Percentiles rank a stretch among this genome's conserved stretches.
These are phyloP conservation scores for Thereva unica DNA, from an alignment of 2,888 invertebrate species.

Conservation along the genomic window DNA sequence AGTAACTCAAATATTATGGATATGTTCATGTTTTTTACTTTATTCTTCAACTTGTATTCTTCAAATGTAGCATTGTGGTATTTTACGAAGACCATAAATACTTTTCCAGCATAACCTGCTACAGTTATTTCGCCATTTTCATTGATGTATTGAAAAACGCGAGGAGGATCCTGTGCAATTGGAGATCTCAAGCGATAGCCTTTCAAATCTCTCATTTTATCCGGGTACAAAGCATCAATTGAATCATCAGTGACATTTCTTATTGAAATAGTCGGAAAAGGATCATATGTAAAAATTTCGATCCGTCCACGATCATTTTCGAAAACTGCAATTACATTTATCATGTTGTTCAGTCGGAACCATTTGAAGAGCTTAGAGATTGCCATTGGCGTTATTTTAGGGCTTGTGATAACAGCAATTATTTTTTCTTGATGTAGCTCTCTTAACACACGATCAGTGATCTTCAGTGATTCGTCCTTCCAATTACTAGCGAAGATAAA, in stretches of 20 bases:
- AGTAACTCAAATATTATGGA: constrained; percentile 3
- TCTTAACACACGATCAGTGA: background rate
- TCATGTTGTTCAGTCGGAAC: constrained; percentile 18
- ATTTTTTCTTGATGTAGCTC: constrained; percentile 10
- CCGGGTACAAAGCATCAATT: background rate
- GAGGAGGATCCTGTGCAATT: constrained; percentile 16
- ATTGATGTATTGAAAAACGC: constrained; percentile 7
- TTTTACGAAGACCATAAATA: background rate
- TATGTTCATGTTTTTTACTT: background rate
- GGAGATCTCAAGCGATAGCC: constrained; percentile 16
- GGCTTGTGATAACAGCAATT: background rate
- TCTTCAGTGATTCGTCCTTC: background rate
- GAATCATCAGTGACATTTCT: background rate
- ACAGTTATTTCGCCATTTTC: background rate
- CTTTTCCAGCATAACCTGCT: background rate
- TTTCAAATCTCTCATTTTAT: constrained; percentile 27
- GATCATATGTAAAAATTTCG: constrained; percentile 10
- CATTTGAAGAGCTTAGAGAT: constrained; percentile 3
- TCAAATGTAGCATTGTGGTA: constrained; percentile 14
- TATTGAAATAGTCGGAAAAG: constrained; percentile 8
- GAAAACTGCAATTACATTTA: constrained; percentile 8
- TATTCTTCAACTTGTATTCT: background rate
- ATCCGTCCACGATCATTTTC: background rate
- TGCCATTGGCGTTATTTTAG: background rate
- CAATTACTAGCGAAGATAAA: background rate